Conservation (phyloP, 1,140 invertebrate genomes). For the Reticulitermes speratus region DNA sequence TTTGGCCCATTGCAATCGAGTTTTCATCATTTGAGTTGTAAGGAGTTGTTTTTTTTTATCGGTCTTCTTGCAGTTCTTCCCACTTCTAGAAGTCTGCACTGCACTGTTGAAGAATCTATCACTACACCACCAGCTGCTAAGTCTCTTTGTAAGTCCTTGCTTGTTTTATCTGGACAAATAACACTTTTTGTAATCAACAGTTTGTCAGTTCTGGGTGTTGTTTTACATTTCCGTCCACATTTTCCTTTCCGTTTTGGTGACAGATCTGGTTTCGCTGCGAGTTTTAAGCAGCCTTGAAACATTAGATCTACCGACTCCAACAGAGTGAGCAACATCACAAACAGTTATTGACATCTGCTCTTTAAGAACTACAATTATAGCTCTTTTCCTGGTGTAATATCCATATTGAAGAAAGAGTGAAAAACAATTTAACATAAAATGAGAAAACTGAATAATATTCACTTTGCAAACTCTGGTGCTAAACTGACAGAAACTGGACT, state of each 20-base stretch:
- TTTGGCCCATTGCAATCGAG: not conserved
- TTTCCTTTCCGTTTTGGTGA: no score
- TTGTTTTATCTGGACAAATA: not conserved
- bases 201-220: no score
- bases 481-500: no score
- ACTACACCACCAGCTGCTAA: not conserved
- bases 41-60: slow-evolving; percentile 20
- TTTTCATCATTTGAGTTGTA: slow-evolving; percentile 15
- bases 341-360: slow-evolving; percentile 21
- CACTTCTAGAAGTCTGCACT: not conserved
- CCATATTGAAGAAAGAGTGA: no score
- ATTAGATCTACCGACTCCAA: slow-evolving; percentile 32
- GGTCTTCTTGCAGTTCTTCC: slow-evolving; percentile 6
- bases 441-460: no score
- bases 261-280: slow-evolving; percentile 19
- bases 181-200: no score
- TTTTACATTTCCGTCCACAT: no score
- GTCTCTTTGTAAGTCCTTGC: not conserved
- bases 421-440: no score
- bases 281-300: no score
- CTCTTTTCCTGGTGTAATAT: no score
- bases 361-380: slow-evolving; percentile 27
- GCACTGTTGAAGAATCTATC: not conserved
- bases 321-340: slow-evolving; percentile 25
- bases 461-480: no score